A percentile compares a stretch with the other conserved stretches of the same genome.
phyloP scores from a whole-genome alignment of 1,140 invertebrate genomes.

The Pseudomyrmex concolor region DNA sequence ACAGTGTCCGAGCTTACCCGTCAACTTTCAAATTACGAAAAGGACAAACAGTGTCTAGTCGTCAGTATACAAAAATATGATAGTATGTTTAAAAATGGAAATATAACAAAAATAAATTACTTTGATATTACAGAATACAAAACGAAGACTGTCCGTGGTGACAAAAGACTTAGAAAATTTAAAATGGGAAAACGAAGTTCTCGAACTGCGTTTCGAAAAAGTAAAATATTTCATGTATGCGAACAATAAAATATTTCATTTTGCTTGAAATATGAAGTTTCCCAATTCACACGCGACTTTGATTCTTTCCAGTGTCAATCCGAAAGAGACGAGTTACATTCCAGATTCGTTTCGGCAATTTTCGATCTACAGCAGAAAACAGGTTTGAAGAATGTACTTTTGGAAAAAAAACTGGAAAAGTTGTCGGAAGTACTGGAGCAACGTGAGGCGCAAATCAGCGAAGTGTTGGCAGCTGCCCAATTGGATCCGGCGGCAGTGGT shows the following conservation, averaged over 20 bases:
- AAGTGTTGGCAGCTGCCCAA: conserved; percentile 88
- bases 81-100: background rate
- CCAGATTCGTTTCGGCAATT: conserved; percentile 92
- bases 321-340: conserved; percentile 92
- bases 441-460: conserved; percentile 88
- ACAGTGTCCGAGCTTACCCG: conserved; percentile 89
- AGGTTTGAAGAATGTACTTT: conserved; percentile 89
- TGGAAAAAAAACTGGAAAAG: conserved; percentile 91
- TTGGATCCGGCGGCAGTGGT: conserved; percentile 86
- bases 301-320: conserved; percentile 85
- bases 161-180: conserved; percentile 90
- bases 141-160: conserved; percentile 84
- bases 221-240: conserved; percentile 80
- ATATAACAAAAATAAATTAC: conserved; percentile 4
- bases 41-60: conserved; percentile 88
- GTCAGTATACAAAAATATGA: conserved; percentile 70
- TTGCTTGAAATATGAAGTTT: background rate
- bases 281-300: conserved; percentile 22
- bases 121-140: conserved; percentile 87
- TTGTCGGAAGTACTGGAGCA: conserved; percentile 89
- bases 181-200: conserved; percentile 91
- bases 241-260: conserved; percentile 6
- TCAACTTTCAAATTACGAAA: conserved; percentile 92
- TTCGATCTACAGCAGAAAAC: conserved; percentile 94
- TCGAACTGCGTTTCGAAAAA: conserved; percentile 92